Conservation (phyloP, 2,888 invertebrate genomes). For the Campoplex capitator region DNA sequence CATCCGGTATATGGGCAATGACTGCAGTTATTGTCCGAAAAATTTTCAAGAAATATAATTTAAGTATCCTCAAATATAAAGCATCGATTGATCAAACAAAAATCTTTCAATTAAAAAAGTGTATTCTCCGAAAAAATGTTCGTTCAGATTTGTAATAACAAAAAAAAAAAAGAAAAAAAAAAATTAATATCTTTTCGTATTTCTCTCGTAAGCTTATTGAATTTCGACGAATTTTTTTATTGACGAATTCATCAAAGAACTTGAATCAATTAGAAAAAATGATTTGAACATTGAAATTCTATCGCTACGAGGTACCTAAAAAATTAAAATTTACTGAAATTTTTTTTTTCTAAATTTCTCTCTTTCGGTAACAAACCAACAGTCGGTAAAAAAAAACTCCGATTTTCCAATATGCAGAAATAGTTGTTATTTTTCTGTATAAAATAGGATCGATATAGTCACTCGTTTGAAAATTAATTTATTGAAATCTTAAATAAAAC, state of each 20-base stretch:
- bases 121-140: background rate
- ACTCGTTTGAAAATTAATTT: background rate
- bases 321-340: background rate
- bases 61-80: conserved; percentile 11
- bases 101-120: background rate
- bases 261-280: too few species aligned
- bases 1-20: conserved; percentile 41
- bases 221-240: background rate
- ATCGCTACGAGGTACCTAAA: background rate
- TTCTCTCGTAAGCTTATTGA: too few species aligned
- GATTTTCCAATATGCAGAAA: background rate
- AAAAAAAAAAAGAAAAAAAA: background rate
- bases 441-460: too few species aligned
- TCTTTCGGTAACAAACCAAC: background rate
- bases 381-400: background rate
- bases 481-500: background rate
- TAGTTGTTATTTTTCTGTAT: background rate
- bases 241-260: background rate
- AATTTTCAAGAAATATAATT: conserved; percentile 18
- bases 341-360: background rate
- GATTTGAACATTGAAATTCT: background rate
- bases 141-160: background rate
- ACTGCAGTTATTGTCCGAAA: conserved; percentile 50
- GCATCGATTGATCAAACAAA: background rate
- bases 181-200: background rate